Evolutionary conservation across 1,140 invertebrate genomes (phyloP).

Genomic region (Drosophila sproati): DNA sequence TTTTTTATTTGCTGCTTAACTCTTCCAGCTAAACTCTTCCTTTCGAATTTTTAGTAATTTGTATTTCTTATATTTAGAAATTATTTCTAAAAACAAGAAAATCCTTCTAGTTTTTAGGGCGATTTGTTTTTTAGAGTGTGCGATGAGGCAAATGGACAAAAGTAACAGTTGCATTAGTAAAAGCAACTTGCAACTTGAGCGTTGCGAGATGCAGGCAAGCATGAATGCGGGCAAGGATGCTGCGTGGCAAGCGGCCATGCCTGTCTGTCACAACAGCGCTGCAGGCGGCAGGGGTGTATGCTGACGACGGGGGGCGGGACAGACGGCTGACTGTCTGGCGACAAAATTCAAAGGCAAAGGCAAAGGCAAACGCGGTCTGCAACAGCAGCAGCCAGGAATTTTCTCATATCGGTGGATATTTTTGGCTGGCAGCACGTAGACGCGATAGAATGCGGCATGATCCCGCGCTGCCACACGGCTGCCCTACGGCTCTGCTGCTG

Average conservation of each 20-base stretch:
- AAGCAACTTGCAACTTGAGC: constrained; percentile 30
- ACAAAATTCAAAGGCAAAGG: constrained; percentile 29
- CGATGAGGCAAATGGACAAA: constrained; percentile 3
- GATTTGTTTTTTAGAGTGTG: not conserved
- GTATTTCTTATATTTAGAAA: no score
- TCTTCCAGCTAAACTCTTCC: no score
- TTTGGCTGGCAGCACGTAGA: constrained; percentile 32
- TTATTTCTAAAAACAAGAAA: no score
- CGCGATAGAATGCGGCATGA: constrained; percentile 8
- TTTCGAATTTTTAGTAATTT: no score
- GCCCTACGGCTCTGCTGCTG: constrained; percentile 8
- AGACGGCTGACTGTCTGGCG: constrained; percentile 42
- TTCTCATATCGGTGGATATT: constrained; percentile 14
- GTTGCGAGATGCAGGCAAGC: constrained; percentile 6
- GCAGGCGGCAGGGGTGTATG: not conserved
- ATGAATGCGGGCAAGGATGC: constrained; percentile 8
- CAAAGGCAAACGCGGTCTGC: constrained; percentile 20
- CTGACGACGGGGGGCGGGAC: not conserved
- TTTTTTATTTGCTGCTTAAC: no score
- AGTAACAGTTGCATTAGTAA: constrained; percentile 33
- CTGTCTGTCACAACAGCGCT: constrained; percentile 45
- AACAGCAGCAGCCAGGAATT: constrained; percentile 44
- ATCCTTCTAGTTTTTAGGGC: no score
- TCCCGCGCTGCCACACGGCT: constrained; percentile 5
- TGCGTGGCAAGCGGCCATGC: not conserved